A percentile compares a stretch with the other conserved stretches of the same genome.
Conservation (phyloP, 2,888 invertebrate genomes). For the Diaperis boleti region DNA sequence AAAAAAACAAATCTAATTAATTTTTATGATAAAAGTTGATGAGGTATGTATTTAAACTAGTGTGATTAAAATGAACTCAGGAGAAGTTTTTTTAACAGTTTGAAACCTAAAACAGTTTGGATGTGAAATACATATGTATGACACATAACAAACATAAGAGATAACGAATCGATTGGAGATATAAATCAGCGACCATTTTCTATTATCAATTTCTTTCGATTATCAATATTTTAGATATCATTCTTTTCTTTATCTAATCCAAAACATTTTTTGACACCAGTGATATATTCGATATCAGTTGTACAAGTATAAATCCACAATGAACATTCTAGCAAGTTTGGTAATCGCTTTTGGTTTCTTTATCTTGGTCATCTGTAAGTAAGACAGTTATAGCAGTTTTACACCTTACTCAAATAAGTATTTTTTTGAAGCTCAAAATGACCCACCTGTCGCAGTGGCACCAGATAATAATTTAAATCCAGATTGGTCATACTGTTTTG, state of each 20-base stretch:
- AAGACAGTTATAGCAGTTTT: no score
- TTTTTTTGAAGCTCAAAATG: slow-evolving; percentile 8
- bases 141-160: no score
- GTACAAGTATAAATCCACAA: not conserved
- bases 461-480: not conserved
- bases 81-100: no score
- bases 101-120: no score
- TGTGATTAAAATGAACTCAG: no score
- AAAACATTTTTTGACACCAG: slow-evolving; percentile 4
- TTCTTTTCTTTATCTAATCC: slow-evolving; percentile 19
- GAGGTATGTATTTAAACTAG: no score
- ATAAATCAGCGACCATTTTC: not conserved
- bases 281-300: not conserved
- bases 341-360: not conserved
- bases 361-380: slow-evolving; percentile 11
- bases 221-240: slow-evolving; percentile 7
- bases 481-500: slow-evolving; percentile 69
- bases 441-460: not conserved
- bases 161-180: no score
- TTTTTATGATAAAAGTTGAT: no score
- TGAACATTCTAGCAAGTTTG: slow-evolving; percentile 10
- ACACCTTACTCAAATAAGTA: no score
- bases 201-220: slow-evolving; percentile 23
- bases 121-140: no score
- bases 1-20: no score